phyloP scores from a whole-genome alignment of 2,888 invertebrate species.

The Arctia plantaginis region DNA sequence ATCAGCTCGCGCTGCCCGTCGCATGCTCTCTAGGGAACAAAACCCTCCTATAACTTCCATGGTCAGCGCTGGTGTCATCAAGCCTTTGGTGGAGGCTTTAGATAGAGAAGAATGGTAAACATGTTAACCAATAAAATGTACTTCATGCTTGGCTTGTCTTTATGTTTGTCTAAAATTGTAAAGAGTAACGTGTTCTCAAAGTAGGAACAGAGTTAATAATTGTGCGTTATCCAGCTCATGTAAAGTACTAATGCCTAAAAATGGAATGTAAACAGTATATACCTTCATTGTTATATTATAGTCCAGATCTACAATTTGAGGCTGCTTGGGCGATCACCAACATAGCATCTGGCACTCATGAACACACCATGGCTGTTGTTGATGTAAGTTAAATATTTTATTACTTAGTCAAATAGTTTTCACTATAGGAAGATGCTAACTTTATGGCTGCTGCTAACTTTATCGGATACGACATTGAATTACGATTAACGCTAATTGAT shows the following conservation, averaged over 20 bases:
- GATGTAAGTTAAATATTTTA: conserved; percentile 69
- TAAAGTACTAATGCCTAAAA: not conserved
- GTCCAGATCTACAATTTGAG: conserved; percentile 95
- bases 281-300: conserved; percentile 65
- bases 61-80: conserved; percentile 94
- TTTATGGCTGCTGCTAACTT: too few relatives aligned
- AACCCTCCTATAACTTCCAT: conserved; percentile 96
- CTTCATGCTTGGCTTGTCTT: not conserved
- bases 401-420: not conserved
- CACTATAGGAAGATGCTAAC: too few relatives aligned
- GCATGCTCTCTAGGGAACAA: conserved; percentile 94
- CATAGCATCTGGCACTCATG: conserved; percentile 97
- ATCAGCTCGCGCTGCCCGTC: conserved; percentile 94
- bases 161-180: not conserved
- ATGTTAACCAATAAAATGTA: not conserved
- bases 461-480: not conserved
- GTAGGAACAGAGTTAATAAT: not conserved
- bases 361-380: conserved; percentile 96
- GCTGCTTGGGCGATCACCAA: conserved; percentile 99
- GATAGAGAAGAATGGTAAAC: conserved; percentile 90
- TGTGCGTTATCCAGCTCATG: not conserved
- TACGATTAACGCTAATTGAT: too few relatives aligned
- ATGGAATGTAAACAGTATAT: not conserved
- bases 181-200: not conserved
- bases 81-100: conserved; percentile 92